Conservation (phyloP, 2,888 invertebrate species). For the Agrotis clavis region DNA sequence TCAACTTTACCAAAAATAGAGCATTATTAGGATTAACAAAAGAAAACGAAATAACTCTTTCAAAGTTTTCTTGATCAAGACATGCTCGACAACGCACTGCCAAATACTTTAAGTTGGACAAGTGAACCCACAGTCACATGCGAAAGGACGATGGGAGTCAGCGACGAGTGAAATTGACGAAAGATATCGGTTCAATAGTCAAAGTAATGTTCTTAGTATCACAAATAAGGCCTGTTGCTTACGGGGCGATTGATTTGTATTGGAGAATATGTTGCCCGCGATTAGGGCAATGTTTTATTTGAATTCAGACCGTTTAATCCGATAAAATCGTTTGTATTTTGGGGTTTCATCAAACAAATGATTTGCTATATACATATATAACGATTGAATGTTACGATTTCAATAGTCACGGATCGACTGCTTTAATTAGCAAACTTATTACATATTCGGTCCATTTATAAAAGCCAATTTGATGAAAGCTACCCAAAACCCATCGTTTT, state of each 20-base stretch:
- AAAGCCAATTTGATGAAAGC: no score
- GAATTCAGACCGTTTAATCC: no score
- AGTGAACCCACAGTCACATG: conserved; percentile 27
- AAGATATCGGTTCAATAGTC: conserved; percentile 37
- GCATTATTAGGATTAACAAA: no score
- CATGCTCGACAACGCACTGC: neutral
- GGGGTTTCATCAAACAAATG: no score
- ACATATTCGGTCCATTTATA: no score
- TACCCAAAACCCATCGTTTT: no score
- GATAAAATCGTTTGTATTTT: neutral
- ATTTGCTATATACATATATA: no score
- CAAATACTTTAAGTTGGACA: conserved; percentile 22
- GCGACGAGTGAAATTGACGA: conserved; percentile 55
- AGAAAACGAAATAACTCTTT: neutral
- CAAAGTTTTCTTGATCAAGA: neutral
- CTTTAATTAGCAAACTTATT: no score
- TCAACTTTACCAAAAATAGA: no score
- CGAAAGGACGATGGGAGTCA: conserved; percentile 25
- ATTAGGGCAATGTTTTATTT: neutral
- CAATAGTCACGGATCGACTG: no score
- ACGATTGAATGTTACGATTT: no score
- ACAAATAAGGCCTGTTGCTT: conserved; percentile 6
- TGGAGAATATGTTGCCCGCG: neutral
- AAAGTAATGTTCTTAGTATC: conserved; percentile 40
- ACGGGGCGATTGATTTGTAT: neutral